These are phyloP conservation scores for Axea sp. DNA, from an alignment of 2,888 invertebrate species.

Conservation along the genomic window DNA sequence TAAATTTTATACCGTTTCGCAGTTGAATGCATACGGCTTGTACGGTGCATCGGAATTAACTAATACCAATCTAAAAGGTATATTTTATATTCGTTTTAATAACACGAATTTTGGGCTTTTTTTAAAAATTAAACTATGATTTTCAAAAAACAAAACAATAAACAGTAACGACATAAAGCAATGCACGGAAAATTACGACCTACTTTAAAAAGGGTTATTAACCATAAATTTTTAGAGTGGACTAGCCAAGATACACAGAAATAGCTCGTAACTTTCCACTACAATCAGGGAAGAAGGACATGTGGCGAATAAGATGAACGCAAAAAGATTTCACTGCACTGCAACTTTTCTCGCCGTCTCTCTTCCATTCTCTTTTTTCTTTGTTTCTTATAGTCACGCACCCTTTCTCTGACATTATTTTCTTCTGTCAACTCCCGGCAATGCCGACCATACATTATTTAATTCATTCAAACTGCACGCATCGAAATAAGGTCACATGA, in stretches of 20 bases:
- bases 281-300: slow-evolving; percentile 68
- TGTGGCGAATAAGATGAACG: slow-evolving; percentile 64
- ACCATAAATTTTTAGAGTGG: slow-evolving; percentile 53
- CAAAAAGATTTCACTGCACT: slow-evolving; percentile 60
- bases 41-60: too few relatives aligned
- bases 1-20: too few relatives aligned
- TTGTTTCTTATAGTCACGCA: slow-evolving; percentile 16
- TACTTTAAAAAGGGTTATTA: slow-evolving; percentile 37
- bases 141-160: slow-evolving; percentile 14
- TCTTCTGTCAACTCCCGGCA: slow-evolving; percentile 7
- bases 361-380: slow-evolving; percentile 13
- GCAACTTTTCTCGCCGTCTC: slow-evolving; percentile 28
- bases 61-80: too few relatives aligned
- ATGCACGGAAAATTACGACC: slow-evolving; percentile 10
- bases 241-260: slow-evolving; percentile 63
- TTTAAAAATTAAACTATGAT: too few relatives aligned
- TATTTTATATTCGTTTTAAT: too few relatives aligned
- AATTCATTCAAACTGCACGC: slow-evolving; percentile 40
- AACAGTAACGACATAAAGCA: too few relatives aligned
- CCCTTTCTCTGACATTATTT: slow-evolving; percentile 25
- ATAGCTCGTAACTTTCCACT: slow-evolving; percentile 70
- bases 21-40: too few relatives aligned
- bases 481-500: slow-evolving; percentile 48
- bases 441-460: slow-evolving; percentile 26
- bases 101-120: too few relatives aligned